Evolutionary conservation across 2,797 vertebrate genomes (phyloP), one percentile per base, ranked within the genome.

Genomic region (Acestrorhynchus altus): DNA sequence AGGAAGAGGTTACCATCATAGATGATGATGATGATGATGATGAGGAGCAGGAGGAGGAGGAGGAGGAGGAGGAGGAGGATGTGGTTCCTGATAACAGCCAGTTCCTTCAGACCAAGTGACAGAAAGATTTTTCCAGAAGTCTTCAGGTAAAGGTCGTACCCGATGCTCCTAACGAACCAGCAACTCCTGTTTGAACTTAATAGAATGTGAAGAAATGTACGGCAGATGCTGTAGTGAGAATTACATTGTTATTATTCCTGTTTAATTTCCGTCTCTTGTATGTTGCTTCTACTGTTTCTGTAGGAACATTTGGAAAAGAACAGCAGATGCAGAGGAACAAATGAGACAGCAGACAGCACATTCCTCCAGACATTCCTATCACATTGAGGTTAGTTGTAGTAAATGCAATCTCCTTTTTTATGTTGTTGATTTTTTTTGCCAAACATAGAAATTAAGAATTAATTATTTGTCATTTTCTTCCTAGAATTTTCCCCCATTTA

Each of bases 261-360:
- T 4, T 44, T 64, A 22, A 51, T 46, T 12, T 46, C 4, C 31
- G 3, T 31, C 1, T 44, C 10, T 47, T 26, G 47, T 52, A 0
- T 8, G 8, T 0, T 49, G 20, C 47, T 24, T 57, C 24, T 56
- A 10, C 60, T n/a, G n/a, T 12, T 24, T 24, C 1, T 77, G 8
- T 31, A 94, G 93, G 90, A 90, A 9, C 90, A 93, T 83, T 94
- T 93, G 85, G 89, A 94, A 94, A 83, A 88, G n/a, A n/a, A n/a
- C n/a, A 92, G 76, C 70, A 68, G 0, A 71, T 80, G 76, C 78
- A 77, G 74, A 65, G 44, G 71, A 79, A 28, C 72, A 72, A 63
- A 74, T 40, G 22, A 80, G 77, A 60, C 70, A 64, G 47, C 77
- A 75, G 74, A 40, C 71, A 74, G 65, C 49, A 44, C 52, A 9